phyloP scores from a whole-genome alignment of 1,140 invertebrate species.

The Helicoverpa armigera region DNA sequence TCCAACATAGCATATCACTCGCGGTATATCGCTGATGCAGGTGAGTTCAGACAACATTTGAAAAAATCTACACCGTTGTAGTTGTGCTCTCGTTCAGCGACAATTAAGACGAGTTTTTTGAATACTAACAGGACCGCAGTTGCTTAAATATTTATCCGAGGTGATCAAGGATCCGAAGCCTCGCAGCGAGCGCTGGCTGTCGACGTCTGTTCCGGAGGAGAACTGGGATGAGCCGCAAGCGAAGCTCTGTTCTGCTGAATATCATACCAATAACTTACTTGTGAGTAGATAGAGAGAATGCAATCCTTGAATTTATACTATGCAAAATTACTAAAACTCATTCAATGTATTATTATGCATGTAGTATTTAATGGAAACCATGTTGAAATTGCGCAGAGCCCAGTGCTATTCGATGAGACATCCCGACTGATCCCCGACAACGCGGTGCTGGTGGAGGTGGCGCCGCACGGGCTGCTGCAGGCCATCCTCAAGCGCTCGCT shows the following conservation, averaged over 20 bases:
- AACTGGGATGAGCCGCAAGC: slow-evolving; percentile 90
- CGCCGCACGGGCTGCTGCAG: slow-evolving; percentile 93
- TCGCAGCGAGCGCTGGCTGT: slow-evolving; percentile 93
- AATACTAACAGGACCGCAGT: slow-evolving; percentile 85
- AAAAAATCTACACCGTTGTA: too few species aligned
- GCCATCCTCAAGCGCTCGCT: slow-evolving; percentile 89
- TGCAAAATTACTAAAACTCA: too few species aligned
- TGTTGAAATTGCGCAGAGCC: slow-evolving; percentile 70
- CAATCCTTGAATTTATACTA: too few species aligned
- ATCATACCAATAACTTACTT: slow-evolving; percentile 93
- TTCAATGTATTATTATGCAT: too few species aligned
- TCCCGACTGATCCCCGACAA: slow-evolving; percentile 91
- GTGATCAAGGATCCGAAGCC: slow-evolving; percentile 89
- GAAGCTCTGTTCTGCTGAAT: slow-evolving; percentile 92
- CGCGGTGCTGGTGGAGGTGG: slow-evolving; percentile 92
- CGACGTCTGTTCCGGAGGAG: slow-evolving; percentile 91
- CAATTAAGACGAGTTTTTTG: too few species aligned
- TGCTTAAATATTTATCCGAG: slow-evolving; percentile 90
- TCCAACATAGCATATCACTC: slow-evolving; percentile 94
- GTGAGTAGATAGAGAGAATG: slow-evolving; percentile 8
- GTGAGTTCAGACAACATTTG: slow-evolving; percentile 47
- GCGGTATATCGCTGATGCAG: slow-evolving; percentile 90
- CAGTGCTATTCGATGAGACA: slow-evolving; percentile 95
- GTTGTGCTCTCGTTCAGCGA: too few species aligned
- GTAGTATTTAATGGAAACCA: too few species aligned